Evolutionary conservation across 1,140 invertebrate genomes (phyloP).

Genomic region (Ooceraea biroi): DNA sequence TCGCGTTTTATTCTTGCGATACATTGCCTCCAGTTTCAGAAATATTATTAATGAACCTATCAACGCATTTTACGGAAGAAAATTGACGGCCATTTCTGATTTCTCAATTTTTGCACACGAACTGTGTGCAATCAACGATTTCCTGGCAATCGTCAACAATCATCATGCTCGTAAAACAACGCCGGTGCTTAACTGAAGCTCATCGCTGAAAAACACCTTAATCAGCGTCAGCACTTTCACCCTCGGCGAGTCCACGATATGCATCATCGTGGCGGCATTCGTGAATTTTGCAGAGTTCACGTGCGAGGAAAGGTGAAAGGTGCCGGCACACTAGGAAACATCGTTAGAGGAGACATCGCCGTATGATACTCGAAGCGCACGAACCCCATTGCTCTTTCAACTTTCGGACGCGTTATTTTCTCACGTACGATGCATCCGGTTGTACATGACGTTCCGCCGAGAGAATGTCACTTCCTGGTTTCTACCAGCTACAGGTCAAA

Average conservation of each 20-base stretch:
- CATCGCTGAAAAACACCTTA: slow-evolving; percentile 18
- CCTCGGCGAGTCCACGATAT: background rate
- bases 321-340: background rate
- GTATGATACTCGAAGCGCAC: slow-evolving; percentile 31
- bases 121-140: background rate
- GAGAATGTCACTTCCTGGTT: slow-evolving; percentile 45
- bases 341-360: slow-evolving; percentile 11
- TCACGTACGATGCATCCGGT: background rate
- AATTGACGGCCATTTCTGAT: background rate
- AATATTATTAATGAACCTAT: background rate
- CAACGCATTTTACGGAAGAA: background rate
- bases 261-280: slow-evolving; percentile 51
- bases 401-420: slow-evolving; percentile 4
- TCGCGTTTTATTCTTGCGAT: background rate
- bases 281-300: slow-evolving; percentile 42
- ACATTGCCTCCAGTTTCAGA: background rate
- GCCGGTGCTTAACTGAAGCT: background rate
- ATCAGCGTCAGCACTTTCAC: slow-evolving; percentile 59
- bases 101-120: background rate
- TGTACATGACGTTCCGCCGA: background rate
- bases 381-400: slow-evolving; percentile 1
- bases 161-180: background rate
- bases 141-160: background rate
- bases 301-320: slow-evolving; percentile 65
- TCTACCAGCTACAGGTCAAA: slow-evolving; percentile 15